These are phyloP conservation scores for Pyrrhosoma nymphula DNA, from an alignment of 2,888 invertebrate genomes.

Conservation along the genomic window DNA sequence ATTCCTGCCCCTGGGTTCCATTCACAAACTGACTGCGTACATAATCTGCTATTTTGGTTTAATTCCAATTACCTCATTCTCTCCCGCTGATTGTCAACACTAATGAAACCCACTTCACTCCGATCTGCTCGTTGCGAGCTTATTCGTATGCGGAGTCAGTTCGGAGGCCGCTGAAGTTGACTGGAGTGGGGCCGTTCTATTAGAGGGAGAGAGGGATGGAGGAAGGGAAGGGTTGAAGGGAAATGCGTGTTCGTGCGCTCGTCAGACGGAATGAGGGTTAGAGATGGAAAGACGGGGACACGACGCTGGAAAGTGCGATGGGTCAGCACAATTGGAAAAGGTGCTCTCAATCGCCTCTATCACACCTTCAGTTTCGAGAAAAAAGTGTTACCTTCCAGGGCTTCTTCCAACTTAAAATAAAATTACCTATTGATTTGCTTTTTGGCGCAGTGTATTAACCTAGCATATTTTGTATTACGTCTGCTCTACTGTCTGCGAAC, in stretches of 20 bases:
- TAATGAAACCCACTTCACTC: slow-evolving; percentile 64
- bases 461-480: no score
- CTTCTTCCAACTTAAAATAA: no score
- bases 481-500: not conserved
- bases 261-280: not conserved
- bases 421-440: no score
- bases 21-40: slow-evolving; percentile 64
- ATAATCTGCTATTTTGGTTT: slow-evolving; percentile 65
- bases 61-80: slow-evolving; percentile 67
- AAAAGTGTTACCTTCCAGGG: no score
- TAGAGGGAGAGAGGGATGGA: not conserved
- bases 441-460: no score
- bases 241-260: not conserved
- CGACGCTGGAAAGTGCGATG: not conserved
- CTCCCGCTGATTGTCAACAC: slow-evolving; percentile 63
- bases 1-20: slow-evolving; percentile 27
- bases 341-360: not conserved
- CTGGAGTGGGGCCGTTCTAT: not conserved
- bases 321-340: not conserved
- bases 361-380: no score
- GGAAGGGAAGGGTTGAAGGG: not conserved
- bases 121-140: slow-evolving; percentile 47
- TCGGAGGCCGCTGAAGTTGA: not conserved
- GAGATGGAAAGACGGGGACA: slow-evolving; percentile 1
- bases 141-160: slow-evolving; percentile 62